Percentiles rank a stretch among this genome's conserved stretches.
Conservation (phyloP, 2,888 invertebrate species). For the Philhelius pedissequus region DNA sequence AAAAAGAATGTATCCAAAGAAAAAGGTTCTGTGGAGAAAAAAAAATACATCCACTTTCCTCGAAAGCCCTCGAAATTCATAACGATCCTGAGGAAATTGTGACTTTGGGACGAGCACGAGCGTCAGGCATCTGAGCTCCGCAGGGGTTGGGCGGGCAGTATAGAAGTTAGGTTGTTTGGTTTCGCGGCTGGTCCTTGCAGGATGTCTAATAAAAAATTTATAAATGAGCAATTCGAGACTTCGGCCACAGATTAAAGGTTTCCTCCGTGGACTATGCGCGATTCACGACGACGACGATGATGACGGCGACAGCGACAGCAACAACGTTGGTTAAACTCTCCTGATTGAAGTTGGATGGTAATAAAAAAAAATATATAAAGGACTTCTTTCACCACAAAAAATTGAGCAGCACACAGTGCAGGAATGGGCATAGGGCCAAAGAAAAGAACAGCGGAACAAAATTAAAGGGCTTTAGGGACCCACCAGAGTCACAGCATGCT, state of each 20-base stretch:
- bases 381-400: conserved; percentile 51
- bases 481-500: conserved; percentile 64
- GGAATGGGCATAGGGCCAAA: conserved; percentile 26
- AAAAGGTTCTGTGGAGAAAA: conserved; percentile 34
- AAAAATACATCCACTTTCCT: conserved; percentile 59
- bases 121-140: conserved; percentile 64
- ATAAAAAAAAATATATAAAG: conserved; percentile 65
- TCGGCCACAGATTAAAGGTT: conserved; percentile 70
- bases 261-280: conserved; percentile 61
- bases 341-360: conserved; percentile 66
- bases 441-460: conserved; percentile 61
- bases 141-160: conserved; percentile 57
- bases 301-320: neutral
- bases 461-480: conserved; percentile 67
- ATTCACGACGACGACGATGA: conserved; percentile 35
- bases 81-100: conserved; percentile 64
- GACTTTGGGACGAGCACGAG: conserved; percentile 54
- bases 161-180: conserved; percentile 25
- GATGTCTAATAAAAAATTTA: conserved; percentile 72
- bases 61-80: conserved; percentile 67
- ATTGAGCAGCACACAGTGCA: neutral
- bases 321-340: conserved; percentile 49
- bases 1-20: conserved; percentile 60
- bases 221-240: conserved; percentile 70
- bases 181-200: conserved; percentile 69